Base-by-base conservation (phyloP, 2,797 vertebrate genomes). In the Aldrovandia affinis region DNA sequence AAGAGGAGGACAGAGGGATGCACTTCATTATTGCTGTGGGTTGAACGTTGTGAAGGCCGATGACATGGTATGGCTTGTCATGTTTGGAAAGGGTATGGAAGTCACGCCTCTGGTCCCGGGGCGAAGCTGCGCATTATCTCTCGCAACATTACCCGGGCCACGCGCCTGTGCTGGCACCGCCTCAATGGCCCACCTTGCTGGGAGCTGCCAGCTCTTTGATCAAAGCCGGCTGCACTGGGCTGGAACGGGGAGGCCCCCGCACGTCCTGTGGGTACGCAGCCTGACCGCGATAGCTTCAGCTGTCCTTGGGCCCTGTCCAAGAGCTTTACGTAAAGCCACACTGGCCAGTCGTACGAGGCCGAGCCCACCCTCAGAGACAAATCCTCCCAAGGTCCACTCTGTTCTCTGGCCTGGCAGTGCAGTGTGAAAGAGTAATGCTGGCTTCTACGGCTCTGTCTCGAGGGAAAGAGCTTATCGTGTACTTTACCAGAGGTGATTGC, bases 141-240 rank as follows among this genome's bases (percentile, higher is more conserved):
- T 42, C 28, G 63, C 39, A 77, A 28, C 70, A 78, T 42, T 81
- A 83, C 57, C 25, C 80, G 81, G 83, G 82, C 22, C 50, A n/a
- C n/a, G n/a, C n/a, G n/a, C n/a, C 65, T 36, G 20, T 33, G 20
- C 57, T 84, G 84, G 84, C 78, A 73, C 18, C 59, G 47, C 36
- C n/a, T 80, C 70, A 84, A 42, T 80, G 77, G 36, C 55, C 81
- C 78, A 81, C 78, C 83, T 83, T 84, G 44, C 83, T 42, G 44
- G 50, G 44, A 77, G 39, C 33, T 86, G 83, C 80, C 81, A 84
- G 25, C 42, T 84, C 83, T 61, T 65, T 78, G 83, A 78, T 83
- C 84, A 83, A 68, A 80, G 83, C 47, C 47, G 25, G 81, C 55
- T 14, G 68, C 33, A 84, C 77, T 59, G 81, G 80, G n/a, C 75